Evolutionary conservation across 2,888 invertebrate species (phyloP).

Genomic region (Biston betularia): DNA sequence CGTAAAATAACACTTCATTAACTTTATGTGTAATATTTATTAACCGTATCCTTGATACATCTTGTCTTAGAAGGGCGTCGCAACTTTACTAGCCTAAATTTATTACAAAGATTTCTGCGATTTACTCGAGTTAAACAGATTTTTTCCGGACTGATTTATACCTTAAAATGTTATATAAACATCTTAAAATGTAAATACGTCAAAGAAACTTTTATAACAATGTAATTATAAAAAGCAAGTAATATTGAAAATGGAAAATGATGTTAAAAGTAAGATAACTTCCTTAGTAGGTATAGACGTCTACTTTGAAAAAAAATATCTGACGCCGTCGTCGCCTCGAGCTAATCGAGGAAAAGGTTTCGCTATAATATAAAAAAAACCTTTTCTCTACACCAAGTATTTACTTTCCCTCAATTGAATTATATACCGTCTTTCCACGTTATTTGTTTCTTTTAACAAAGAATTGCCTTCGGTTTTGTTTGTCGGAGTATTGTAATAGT

Average conservation of each 20-base stretch:
- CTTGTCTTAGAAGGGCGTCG: neutral
- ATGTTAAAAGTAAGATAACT: neutral
- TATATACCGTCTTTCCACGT: slow-evolving; percentile 16
- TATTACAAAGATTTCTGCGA: no score
- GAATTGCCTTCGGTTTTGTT: slow-evolving; percentile 25
- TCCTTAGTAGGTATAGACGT: neutral
- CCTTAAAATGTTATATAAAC: no score
- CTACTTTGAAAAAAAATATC: slow-evolving; percentile 7
- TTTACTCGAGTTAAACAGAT: no score
- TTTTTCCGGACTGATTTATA: no score
- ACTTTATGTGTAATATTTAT: slow-evolving; percentile 47
- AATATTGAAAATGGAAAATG: neutral
- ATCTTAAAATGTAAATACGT: no score
- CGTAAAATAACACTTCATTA: slow-evolving; percentile 51
- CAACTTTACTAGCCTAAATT: no score
- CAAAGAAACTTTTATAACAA: no score
- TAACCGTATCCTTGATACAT: slow-evolving; percentile 25
- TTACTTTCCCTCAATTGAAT: slow-evolving; percentile 25
- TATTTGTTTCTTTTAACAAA: slow-evolving; percentile 24
- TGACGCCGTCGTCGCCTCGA: slow-evolving; percentile 23
- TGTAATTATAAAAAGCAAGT: no score
- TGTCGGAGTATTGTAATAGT: slow-evolving; percentile 48
- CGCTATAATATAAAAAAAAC: slow-evolving; percentile 36
- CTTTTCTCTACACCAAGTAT: slow-evolving; percentile 14
- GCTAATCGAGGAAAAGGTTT: slow-evolving; percentile 39